These are phyloP conservation scores for Uropetala carovei DNA, from an alignment of 2,888 invertebrate genomes.

Conservation along the genomic window DNA sequence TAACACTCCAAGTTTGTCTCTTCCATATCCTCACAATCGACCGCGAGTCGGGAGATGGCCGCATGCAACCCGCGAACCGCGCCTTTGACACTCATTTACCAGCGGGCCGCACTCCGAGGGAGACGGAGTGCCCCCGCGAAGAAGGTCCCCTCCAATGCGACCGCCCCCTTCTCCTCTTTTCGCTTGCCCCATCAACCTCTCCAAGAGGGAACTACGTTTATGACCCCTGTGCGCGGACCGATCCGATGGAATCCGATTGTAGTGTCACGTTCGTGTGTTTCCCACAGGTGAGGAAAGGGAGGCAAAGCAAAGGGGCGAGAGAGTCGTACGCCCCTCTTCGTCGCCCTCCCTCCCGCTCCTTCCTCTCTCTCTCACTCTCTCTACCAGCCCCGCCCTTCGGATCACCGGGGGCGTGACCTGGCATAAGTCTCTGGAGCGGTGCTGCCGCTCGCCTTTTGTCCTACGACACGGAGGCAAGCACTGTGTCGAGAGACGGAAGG, in stretches of 20 bases:
- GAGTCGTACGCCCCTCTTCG: not conserved
- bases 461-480: constrained; percentile 55
- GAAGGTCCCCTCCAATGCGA: not conserved
- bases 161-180: not conserved
- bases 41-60: too few relatives aligned
- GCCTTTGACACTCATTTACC: constrained; percentile 18
- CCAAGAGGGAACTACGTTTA: constrained; percentile 25
- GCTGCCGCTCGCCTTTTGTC: constrained; percentile 53
- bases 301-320: not conserved
- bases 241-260: constrained; percentile 43
- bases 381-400: not conserved
- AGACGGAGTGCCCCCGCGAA: not conserved
- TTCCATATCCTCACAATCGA: not conserved
- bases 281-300: constrained; percentile 29
- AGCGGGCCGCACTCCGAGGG: not conserved
- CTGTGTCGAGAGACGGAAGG: not conserved
- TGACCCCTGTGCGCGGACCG: constrained; percentile 39
- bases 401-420: constrained; percentile 44
- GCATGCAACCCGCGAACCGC: not conserved
- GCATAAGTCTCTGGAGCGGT: constrained; percentile 30
- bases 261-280: constrained; percentile 49
- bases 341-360: too few relatives aligned
- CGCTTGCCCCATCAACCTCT: not conserved
- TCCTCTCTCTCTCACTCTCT: not conserved
- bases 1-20: not conserved